Evolutionary conservation across 2,797 vertebrate genomes (phyloP), one percentile per base, ranked within the genome.

Genomic region (Girardinus metallicus): DNA sequence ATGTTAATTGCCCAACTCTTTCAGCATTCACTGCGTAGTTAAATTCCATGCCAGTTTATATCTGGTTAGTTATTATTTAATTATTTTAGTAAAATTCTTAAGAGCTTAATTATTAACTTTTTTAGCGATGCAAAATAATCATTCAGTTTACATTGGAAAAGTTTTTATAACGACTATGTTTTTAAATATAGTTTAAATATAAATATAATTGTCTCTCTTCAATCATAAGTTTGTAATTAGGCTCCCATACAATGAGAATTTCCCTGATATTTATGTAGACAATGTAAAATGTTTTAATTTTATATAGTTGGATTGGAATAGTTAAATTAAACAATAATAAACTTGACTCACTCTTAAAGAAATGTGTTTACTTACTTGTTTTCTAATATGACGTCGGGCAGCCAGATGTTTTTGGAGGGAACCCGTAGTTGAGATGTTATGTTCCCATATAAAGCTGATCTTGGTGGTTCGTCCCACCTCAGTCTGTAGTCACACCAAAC

Each of bases 401-500:
- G 94, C 98, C 98, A 99, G 83, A 99, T 96, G 93, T 94, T 95
- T 88, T 96, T 97, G 83, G 98, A 99, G 0, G 98, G 98, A 49
- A 99, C 88, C 16, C 97, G 94, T 31, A 98, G 77, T 11, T 86
- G 77, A n/a, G 87, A 94, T 79, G 94, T 94, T 88, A 99, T 96
- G 84, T 97, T 95, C 8, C 95, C 92, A 0, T 98, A 98, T 26
- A 94, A 82, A 44, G 83, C 76, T 66, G 93, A 94, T 80, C 94
- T 88, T 60, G 95, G 93, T 10, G 41, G 0, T 91, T 97, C 86
- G 80, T 98, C 95, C 98, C 98, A 99, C 71, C 93, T 93, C 64
- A 99, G 95, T 8, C 98, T 96, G 82, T 98, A 97, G 92, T 99
- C 98, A 0, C 91, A 94, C 98, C 98, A 99, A 94, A 97, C 93